phyloP scores from a whole-genome alignment of 53 echinoderm and acorn worm genomes.

The Henricia sp. region DNA sequence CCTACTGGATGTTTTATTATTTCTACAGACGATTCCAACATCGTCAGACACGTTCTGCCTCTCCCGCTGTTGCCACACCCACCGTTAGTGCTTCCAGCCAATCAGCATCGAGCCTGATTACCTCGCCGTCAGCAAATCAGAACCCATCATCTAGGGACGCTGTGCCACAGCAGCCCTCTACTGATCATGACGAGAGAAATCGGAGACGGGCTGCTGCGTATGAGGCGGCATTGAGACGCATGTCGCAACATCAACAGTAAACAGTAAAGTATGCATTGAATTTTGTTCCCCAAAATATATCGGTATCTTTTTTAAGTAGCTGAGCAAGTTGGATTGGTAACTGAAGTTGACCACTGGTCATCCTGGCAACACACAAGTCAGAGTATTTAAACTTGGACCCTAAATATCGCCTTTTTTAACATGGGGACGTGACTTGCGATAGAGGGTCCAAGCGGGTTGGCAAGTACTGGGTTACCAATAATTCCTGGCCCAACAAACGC shows the following conservation, averaged over 20 bases:
- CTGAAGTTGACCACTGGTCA: no score
- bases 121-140: conserved; percentile 38
- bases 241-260: conserved; percentile 72
- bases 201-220: conserved; percentile 71
- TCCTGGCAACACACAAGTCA: no score
- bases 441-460: no score
- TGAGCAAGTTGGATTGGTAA: no score
- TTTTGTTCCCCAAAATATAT: no score
- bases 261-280: no score
- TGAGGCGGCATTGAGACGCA: conserved; percentile 83
- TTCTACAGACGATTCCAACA: conserved; percentile 30
- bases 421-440: no score
- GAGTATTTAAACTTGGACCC: no score
- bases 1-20: neutral
- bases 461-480: no score
- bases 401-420: no score
- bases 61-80: neutral
- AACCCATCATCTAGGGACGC: conserved; percentile 14
- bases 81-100: conserved; percentile 36
- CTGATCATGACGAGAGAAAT: conserved; percentile 58
- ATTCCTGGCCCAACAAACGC: no score
- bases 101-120: conserved; percentile 4
- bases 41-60: conserved; percentile 22
- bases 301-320: no score
- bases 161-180: neutral